Conservation (phyloP, 30 jellyfish, hydroid and myxozoan species). For the Hydractinia echinata region DNA sequence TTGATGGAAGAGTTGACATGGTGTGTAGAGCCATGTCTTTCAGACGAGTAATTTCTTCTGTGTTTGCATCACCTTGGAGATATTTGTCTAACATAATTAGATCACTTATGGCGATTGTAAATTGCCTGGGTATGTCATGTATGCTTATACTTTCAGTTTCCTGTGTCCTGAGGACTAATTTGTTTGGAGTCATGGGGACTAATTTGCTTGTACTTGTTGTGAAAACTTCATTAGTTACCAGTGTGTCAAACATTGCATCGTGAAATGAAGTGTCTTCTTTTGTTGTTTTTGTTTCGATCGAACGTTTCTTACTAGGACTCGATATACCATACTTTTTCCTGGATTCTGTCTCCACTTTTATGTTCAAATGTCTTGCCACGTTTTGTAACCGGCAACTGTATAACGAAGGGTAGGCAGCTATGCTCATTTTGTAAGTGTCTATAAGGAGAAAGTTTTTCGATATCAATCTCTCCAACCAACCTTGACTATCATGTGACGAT, state of each 20-base stretch:
- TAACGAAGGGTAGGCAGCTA: constrained; percentile 1
- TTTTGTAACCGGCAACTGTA: neutral
- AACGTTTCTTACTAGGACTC: neutral
- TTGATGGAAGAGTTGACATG: neutral
- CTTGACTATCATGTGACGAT: neutral
- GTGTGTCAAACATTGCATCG: constrained; percentile 10
- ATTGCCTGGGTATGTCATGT: neutral
- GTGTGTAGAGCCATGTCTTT: neutral
- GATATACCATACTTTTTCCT: neutral
- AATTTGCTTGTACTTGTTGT: neutral
- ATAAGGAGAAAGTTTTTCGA: neutral
- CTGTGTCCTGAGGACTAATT: no score
- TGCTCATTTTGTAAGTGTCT: neutral
- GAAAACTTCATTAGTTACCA: constrained; percentile 3
- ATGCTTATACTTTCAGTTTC: neutral
- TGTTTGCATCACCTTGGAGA: no score
- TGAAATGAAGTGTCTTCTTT: neutral
- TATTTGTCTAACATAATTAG: no score
- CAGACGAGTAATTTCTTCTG: no score
- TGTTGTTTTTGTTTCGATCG: neutral
- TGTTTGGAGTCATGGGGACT: neutral
- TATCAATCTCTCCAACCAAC: neutral
- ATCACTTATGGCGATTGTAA: no score
- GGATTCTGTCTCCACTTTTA: neutral
- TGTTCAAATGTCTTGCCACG: neutral